Evolutionary conservation across 2,888 invertebrate species (phyloP), one percentile per base, ranked within the genome.

Genomic region (Diarsia rubi): DNA sequence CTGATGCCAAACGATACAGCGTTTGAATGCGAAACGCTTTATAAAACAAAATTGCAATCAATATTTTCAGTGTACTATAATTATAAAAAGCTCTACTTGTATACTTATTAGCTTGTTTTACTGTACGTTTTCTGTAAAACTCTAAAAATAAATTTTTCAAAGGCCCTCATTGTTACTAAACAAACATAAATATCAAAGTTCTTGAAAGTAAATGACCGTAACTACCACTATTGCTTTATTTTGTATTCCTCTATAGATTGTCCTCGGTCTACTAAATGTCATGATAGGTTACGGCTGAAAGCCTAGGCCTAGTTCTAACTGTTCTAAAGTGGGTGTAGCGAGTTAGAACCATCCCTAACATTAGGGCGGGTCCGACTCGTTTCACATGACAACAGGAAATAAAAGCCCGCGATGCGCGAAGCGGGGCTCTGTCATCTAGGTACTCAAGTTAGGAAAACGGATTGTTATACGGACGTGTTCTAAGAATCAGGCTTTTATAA

Each of bases 261-360:
- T 83, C 52, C 69, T 42, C 81, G 75, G 44, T 69, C 83, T 79
- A 79, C 52, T 79, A 83, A 81, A 57, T 65, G 49, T n/a, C 64
- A 81, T 80, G 65, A 84, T 75, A 73, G 45, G 84, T 79, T 72
- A 84, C 80, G 82, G 80, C 85, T 81, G 59, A 66, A 81, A 74
- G 82, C 68, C 60, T 83, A 83, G 44, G 72, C 44, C 67, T 75
- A 66, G 76, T 66, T 81, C 21, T 84, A 84, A 84, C 85, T 59
- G 85, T 81, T 73, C 52, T 45, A 81, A 66, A 52, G 52, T 69
- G 66, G 81, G 84, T 66, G 85, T 75, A 74, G 75, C 85, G 62
- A 63, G 69, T 65, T 75, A 84, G 81, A 85, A 81, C 81, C 85
- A 81, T 81, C 69, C 85, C 81, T 85, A 81, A 75, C 81, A 81